These are phyloP conservation scores for Eurystomus glaucurus DNA, from an alignment of 2,797 vertebrate species.

Conservation along the genomic window DNA sequence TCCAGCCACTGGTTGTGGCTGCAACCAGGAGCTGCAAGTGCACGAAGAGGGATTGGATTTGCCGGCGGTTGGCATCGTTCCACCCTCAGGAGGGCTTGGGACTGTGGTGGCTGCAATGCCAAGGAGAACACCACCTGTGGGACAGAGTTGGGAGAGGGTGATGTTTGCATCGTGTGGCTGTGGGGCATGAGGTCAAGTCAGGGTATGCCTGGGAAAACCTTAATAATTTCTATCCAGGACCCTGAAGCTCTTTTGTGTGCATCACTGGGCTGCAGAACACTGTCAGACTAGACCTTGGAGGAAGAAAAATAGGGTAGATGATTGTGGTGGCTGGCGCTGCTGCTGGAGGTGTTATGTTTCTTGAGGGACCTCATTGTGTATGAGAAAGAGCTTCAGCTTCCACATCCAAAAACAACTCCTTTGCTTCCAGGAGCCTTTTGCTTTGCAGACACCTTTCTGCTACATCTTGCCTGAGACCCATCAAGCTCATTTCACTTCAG, in stretches of 20 bases:
- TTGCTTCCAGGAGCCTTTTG: background rate
- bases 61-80: rapidly evolving
- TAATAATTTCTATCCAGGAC: background rate
- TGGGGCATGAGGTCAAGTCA: background rate
- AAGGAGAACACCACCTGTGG: background rate
- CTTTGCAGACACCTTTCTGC: background rate
- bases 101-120: background rate
- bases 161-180: background rate
- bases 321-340: background rate
- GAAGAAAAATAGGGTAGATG: background rate
- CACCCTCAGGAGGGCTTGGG: background rate
- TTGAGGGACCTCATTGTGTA: rapidly evolving
- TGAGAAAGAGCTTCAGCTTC: background rate
- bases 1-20: background rate
- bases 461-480: background rate
- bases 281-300: background rate
- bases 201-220: background rate
- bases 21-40: background rate
- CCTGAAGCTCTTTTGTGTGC: background rate
- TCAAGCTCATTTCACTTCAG: background rate
- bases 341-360: background rate
- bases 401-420: rapidly evolving
- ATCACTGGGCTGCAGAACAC: background rate
- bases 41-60: rapidly evolving
- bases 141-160: background rate